Evolutionary conservation across 2,113 vertebrate species (phyloP).

Genomic region (Notarius quadriscutis): DNA sequence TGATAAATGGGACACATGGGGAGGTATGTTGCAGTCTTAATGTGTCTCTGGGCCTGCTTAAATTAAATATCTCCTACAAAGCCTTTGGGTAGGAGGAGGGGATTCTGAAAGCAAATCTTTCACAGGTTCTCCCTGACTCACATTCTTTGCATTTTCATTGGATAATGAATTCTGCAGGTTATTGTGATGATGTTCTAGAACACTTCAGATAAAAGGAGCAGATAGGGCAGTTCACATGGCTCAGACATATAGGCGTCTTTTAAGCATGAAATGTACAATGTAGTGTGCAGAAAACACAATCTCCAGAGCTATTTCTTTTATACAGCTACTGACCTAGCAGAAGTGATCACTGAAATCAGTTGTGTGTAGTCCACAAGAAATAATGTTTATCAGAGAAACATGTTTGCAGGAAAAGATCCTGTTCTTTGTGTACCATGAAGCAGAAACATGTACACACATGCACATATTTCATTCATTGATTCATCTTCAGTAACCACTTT

Average conservation of each 20-base stretch:
- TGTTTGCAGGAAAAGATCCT: background rate
- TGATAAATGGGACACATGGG: slow-evolving; percentile 38
- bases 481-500: background rate
- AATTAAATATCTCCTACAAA: slow-evolving; percentile 38
- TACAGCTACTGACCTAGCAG: slow-evolving; percentile 8
- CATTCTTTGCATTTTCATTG: slow-evolving; percentile 12
- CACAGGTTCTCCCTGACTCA: slow-evolving; percentile 6
- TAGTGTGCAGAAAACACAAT: slow-evolving; percentile 14
- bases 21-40: slow-evolving; percentile 19
- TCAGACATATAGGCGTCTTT: background rate
- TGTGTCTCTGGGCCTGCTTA: slow-evolving; percentile 45
- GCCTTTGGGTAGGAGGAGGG: slow-evolving; percentile 25
- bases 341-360: background rate
- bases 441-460: background rate
- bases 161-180: slow-evolving; percentile 1
- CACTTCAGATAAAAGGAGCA: background rate
- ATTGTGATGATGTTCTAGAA: slow-evolving; percentile 4
- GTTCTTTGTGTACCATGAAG: background rate
- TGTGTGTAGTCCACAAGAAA: background rate
- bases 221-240: background rate
- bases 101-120: slow-evolving; percentile 18
- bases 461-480: background rate
- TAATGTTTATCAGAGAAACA: background rate
- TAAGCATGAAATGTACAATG: slow-evolving; percentile 59
- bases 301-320: background rate